Percentiles rank a stretch among this genome's conserved stretches.
Conservation (phyloP, 2,888 invertebrate genomes). For the Xestia c-nigrum region DNA sequence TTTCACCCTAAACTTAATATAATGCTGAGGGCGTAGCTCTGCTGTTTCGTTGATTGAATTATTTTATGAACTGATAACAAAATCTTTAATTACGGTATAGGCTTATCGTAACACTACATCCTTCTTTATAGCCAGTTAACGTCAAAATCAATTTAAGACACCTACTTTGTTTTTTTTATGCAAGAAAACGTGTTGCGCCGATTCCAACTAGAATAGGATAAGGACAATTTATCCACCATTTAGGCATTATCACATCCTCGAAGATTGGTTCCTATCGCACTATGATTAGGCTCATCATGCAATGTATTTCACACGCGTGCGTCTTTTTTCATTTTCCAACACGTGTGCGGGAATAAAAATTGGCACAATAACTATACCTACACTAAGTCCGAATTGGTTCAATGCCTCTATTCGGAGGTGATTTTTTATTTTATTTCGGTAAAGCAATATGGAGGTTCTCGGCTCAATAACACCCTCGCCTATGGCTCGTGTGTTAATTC, state of each 20-base stretch:
- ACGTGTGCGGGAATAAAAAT: too few relatives aligned
- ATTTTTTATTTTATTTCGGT: too few relatives aligned
- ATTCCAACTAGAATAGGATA: not conserved
- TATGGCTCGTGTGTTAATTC: too few relatives aligned
- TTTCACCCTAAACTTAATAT: not conserved
- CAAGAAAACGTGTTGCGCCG: not conserved
- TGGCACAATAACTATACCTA: too few relatives aligned
- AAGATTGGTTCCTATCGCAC: too few relatives aligned
- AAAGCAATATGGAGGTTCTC: too few relatives aligned
- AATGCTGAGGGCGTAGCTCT: not conserved
- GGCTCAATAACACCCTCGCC: too few relatives aligned
- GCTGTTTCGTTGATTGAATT: not conserved
- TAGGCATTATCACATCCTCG: not conserved
- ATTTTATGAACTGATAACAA: not conserved
- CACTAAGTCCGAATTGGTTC: too few relatives aligned
- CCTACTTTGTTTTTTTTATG: not conserved
- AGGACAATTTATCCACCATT: not conserved
- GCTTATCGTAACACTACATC: slow-evolving; percentile 3
- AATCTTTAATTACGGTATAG: not conserved
- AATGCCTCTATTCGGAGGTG: too few relatives aligned
- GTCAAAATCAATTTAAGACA: not conserved
- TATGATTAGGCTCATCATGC: too few relatives aligned
- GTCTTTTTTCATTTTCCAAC: too few relatives aligned
- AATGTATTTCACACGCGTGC: too few relatives aligned
- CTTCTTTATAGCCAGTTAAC: not conserved